Percentiles rank a stretch among this genome's conserved stretches.
These are phyloP conservation scores for Rambutsinella grinnellia DNA, from an alignment of 2,888 invertebrate species.

Conservation along the genomic window DNA sequence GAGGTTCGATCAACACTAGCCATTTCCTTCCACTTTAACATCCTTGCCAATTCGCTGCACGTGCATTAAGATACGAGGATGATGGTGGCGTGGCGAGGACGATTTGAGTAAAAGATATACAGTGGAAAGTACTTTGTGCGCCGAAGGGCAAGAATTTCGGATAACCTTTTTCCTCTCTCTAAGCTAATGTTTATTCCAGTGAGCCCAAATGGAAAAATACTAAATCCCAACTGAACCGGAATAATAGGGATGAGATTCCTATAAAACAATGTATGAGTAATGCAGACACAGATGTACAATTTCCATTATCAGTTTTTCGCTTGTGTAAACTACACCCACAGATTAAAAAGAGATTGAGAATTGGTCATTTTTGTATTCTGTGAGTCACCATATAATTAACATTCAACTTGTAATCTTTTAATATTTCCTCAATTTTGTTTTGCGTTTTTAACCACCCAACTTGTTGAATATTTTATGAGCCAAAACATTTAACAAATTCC, in stretches of 20 bases:
- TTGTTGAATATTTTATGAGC: too few relatives aligned
- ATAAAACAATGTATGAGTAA: too few relatives aligned
- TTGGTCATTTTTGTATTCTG: neutral
- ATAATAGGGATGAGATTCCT: slow-evolving; percentile 6
- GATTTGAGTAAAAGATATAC: neutral
- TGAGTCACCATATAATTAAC: neutral
- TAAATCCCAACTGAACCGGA: slow-evolving; percentile 31
- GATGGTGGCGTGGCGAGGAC: neutral
- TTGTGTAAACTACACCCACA: neutral
- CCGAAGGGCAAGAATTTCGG: slow-evolving; percentile 47
- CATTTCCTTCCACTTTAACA: neutral
- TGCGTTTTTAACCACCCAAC: too few relatives aligned
- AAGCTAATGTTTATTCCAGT: slow-evolving; percentile 18
- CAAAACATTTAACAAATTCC: too few relatives aligned
- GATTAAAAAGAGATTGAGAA: neutral
- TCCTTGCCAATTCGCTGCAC: slow-evolving; percentile 44
- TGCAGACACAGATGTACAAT: too few relatives aligned
- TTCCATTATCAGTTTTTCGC: neutral
- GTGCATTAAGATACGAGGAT: slow-evolving; percentile 5
- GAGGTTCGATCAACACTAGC: neutral
- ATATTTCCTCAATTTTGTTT: too few relatives aligned
- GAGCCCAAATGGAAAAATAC: slow-evolving; percentile 50
- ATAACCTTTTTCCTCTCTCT: slow-evolving; percentile 32
- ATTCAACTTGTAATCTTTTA: too few relatives aligned
- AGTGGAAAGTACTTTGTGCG: slow-evolving; percentile 10